Conservation (phyloP, 2,113 vertebrate species). For the Pongo pygmaeus region DNA sequence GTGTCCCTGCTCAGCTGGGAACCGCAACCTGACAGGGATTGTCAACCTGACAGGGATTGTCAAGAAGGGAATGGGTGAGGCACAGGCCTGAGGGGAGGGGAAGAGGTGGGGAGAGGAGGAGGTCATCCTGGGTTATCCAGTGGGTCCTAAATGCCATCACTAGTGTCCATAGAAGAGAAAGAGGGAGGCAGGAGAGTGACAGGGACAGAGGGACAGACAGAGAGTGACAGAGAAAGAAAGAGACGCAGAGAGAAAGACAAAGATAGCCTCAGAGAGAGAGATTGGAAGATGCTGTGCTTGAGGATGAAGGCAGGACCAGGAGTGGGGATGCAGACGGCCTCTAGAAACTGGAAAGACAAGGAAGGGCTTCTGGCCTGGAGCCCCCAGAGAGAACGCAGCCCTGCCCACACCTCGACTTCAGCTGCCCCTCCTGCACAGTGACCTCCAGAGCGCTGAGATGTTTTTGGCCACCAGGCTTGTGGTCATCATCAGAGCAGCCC, state of each 20-base stretch:
- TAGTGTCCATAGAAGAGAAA: background rate
- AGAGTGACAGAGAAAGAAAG: background rate
- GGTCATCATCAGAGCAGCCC: background rate
- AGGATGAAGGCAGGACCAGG: fast-evolving
- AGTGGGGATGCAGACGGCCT: background rate
- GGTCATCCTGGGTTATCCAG: fast-evolving
- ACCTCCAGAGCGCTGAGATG: background rate
- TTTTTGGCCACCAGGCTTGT: background rate
- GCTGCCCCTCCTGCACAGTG: fast-evolving
- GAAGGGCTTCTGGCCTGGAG: fast-evolving
- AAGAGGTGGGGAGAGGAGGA: background rate
- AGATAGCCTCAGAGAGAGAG: background rate
- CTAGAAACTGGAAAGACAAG: no score
- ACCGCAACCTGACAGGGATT: background rate
- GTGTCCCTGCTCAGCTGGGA: fast-evolving
- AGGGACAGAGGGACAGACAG: background rate
- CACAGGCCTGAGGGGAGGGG: fast-evolving
- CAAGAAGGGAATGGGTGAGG: background rate
- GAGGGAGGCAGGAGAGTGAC: background rate
- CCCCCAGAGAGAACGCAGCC: fast-evolving
- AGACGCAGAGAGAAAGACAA: background rate
- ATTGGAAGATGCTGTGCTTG: background rate
- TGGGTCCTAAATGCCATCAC: fast-evolving
- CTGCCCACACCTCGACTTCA: background rate
- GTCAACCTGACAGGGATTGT: background rate